These are phyloP conservation scores for Creontiades dilutus DNA, from an alignment of 2,888 invertebrate genomes.

Conservation along the genomic window DNA sequence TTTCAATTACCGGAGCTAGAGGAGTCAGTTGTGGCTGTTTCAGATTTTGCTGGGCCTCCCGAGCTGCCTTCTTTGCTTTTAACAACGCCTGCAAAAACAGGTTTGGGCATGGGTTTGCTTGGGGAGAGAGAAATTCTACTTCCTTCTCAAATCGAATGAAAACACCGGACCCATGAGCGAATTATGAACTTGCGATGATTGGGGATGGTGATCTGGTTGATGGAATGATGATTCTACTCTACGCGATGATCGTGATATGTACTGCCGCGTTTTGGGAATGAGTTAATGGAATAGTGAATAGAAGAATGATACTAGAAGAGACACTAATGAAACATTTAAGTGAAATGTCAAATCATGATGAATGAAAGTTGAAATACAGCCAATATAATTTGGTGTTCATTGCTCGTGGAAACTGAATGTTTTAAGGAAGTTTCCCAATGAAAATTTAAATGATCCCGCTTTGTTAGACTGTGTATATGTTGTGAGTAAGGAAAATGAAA, in stretches of 20 bases:
- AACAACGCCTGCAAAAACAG: slow-evolving; percentile 74
- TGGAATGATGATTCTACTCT: neutral
- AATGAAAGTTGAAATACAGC: too few relatives aligned
- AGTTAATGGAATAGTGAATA: neutral
- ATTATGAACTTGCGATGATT: slow-evolving; percentile 13
- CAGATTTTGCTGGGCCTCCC: slow-evolving; percentile 70
- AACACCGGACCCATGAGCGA: slow-evolving; percentile 23
- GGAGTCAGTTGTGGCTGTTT: slow-evolving; percentile 53
- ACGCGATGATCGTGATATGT: neutral
- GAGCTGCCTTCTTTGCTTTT: slow-evolving; percentile 74
- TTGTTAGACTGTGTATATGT: slow-evolving; percentile 17
- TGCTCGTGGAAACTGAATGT: neutral
- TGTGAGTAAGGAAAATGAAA: slow-evolving; percentile 42
- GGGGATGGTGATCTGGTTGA: neutral
- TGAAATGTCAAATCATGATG: too few relatives aligned
- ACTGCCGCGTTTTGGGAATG: neutral
- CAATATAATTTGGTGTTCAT: neutral
- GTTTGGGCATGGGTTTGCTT: slow-evolving; percentile 51
- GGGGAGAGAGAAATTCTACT: slow-evolving; percentile 17
- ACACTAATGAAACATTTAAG: neutral
- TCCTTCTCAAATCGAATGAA: slow-evolving; percentile 7
- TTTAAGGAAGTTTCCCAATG: neutral
- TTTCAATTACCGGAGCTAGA: slow-evolving; percentile 55
- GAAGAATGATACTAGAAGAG: neutral
- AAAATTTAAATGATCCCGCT: neutral